Evolutionary conservation across 2,888 invertebrate species (phyloP).

Genomic region (Meloe dianella): DNA sequence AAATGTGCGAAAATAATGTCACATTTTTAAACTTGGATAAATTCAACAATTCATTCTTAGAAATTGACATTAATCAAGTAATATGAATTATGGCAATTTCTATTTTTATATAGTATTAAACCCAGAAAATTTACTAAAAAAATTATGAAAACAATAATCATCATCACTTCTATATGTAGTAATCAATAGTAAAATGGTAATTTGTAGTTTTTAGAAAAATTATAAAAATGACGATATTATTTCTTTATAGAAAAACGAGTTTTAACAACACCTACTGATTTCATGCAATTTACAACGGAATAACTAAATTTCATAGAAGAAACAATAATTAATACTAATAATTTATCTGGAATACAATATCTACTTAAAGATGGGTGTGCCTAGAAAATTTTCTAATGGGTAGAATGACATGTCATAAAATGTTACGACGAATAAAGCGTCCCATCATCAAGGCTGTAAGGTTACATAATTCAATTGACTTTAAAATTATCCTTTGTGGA

Average conservation of each 20-base stretch:
- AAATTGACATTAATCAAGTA: not conserved
- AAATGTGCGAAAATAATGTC: constrained; percentile 7
- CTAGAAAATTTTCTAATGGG: no score
- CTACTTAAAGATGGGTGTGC: no score
- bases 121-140: not conserved
- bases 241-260: not conserved
- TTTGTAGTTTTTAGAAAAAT: not conserved
- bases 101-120: not conserved
- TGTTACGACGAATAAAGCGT: no score
- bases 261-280: not conserved
- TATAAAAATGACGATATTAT: not conserved
- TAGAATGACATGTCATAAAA: no score
- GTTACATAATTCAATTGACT: no score
- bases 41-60: constrained; percentile 1
- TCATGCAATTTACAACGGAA: not conserved
- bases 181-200: not conserved
- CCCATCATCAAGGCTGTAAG: no score
- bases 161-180: not conserved
- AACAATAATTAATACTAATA: not conserved
- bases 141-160: not conserved
- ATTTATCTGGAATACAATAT: not conserved
- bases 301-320: not conserved
- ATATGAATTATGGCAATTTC: not conserved
- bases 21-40: not conserved
- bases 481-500: no score